Evolutionary conservation across 2,113 vertebrate species (phyloP).

Genomic region (Cepphus grylle): DNA sequence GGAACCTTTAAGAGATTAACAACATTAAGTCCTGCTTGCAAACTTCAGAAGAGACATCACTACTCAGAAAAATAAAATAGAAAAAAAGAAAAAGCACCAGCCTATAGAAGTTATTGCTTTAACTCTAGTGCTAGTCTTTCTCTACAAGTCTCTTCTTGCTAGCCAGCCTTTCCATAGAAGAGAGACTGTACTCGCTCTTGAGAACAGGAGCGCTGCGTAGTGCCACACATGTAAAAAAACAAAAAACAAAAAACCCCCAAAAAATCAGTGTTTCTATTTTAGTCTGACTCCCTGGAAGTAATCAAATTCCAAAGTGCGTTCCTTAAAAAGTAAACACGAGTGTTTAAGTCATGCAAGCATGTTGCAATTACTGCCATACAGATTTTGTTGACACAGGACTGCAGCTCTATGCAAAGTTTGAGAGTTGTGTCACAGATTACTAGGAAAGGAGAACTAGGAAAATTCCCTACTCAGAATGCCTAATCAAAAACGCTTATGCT

Average conservation of each 20-base stretch:
- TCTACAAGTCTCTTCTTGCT: neutral
- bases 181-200: neutral
- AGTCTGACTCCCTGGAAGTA: neutral
- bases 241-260: neutral
- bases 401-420: neutral
- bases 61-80: neutral
- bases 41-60: neutral
- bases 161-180: neutral
- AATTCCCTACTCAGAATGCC: neutral
- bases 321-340: constrained; percentile 19
- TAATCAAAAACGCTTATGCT: neutral
- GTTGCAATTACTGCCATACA: neutral
- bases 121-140: neutral
- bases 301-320: constrained; percentile 20
- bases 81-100: neutral
- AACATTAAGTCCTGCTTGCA: neutral
- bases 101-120: neutral
- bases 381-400: neutral
- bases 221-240: too few relatives aligned
- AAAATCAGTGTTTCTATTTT: neutral
- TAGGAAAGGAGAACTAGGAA: neutral
- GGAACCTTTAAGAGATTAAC: constrained; percentile 68
- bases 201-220: neutral
- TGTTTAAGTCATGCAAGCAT: neutral
- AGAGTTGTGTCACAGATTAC: neutral